phyloP scores from a whole-genome alignment of 2,888 invertebrate species.

The Arenicola marina region DNA sequence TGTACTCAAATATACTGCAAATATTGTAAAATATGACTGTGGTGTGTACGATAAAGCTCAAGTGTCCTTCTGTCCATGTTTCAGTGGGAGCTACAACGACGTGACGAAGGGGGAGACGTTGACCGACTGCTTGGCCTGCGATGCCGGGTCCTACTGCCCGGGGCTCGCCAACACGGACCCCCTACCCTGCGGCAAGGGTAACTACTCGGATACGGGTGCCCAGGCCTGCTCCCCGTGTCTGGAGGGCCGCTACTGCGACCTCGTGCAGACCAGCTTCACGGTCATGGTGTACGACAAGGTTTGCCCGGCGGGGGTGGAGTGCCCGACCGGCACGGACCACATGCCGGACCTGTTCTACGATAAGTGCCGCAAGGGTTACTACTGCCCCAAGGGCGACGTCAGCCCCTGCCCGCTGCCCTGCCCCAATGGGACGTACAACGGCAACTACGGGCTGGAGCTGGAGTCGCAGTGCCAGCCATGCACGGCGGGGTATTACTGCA shows the following conservation, averaged over 20 bases:
- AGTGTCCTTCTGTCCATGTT: conserved; percentile 22
- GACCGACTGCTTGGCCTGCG: conserved; percentile 43
- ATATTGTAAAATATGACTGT: no score
- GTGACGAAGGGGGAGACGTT: conserved; percentile 42
- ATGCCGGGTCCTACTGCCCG: conserved; percentile 56
- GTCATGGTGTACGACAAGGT: conserved; percentile 28
- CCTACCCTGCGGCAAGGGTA: conserved; percentile 51
- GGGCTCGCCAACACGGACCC: conserved; percentile 41
- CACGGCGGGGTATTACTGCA: conserved; percentile 54
- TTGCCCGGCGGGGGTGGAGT: conserved; percentile 50
- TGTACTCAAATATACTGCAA: no score
- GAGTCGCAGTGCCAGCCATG: conserved; percentile 51
- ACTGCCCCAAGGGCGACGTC: conserved; percentile 56
- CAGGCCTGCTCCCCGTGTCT: conserved; percentile 44
- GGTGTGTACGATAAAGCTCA: no score
- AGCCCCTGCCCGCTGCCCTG: conserved; percentile 54
- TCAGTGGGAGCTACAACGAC: conserved; percentile 46
- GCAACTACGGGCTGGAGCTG: conserved; percentile 41
- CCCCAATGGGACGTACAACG: conserved; percentile 54
- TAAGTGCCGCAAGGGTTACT: conserved; percentile 50
- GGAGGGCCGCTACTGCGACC: conserved; percentile 52
- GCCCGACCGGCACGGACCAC: conserved; percentile 48
- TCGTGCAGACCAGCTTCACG: conserved; percentile 46
- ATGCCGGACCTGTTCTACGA: conserved; percentile 46
- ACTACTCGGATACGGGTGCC: conserved; percentile 50